Base-by-base conservation (phyloP, 2,888 invertebrate species). In the Tethea ocularis region DNA sequence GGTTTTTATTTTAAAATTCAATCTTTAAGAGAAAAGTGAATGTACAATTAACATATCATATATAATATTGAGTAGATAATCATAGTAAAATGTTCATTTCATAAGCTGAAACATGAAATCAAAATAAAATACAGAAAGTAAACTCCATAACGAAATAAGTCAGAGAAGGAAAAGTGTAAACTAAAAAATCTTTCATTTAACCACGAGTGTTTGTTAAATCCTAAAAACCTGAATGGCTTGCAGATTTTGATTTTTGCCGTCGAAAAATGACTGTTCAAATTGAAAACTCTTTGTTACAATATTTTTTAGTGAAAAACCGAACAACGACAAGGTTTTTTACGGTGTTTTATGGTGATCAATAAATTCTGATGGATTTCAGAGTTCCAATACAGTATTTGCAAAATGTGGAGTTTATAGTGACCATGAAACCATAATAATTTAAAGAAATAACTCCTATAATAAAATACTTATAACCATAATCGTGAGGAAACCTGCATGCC, bases 241-340 rank as follows among this genome's bases (percentile, higher is more conserved):
- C 67, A 68, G 66, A 69, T 71, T 75, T 72, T 62, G 66, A 66
- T 78, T 79, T 75, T 76, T 69, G 62, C 61, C 66, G 60, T 61
- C 66, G 69, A 72, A 74, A 75, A 78, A 73, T 72, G 72, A 68
- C 65, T 61, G 67, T 60, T 60, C 59, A 70, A 75, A 80, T 79
- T 80, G 79, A 78, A 80, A 80, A 75, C 71, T 69, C 74, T 81
- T 78, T 78, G 80, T 78, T 74, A 68, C 68, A 71, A 73, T 72
- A 74, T 73, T 77, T 57, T n/a, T 74, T 66, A 73, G 70, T 70
- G 67, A 71, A 75, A n/a, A 68, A 64, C 67, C 59, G 66, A 66
- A 69, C 66, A 72, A 67, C 64, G 66, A 63, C 64, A 64, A 63
- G 67, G 61, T 65, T 69, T 72, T 72, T 61, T 77, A 68, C 62